Evolutionary conservation across 2,113 vertebrate species (phyloP).

Genomic region (Trematocara marginatum): DNA sequence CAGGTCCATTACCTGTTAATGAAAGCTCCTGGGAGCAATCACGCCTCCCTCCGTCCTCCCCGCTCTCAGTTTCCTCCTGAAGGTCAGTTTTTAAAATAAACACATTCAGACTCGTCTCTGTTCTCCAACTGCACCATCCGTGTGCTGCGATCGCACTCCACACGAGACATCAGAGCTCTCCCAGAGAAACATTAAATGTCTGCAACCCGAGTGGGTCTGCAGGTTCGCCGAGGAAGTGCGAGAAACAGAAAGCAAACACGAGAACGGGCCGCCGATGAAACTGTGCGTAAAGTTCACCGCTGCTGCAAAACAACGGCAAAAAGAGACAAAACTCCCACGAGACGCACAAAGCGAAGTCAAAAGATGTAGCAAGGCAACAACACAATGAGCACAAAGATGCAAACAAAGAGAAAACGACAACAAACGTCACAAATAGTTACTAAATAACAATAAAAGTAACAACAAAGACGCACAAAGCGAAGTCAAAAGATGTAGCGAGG

Average conservation of each 20-base stretch:
- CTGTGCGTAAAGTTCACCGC: background rate
- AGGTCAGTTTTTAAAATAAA: constrained; percentile 3
- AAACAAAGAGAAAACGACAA: background rate
- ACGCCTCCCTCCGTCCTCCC: background rate
- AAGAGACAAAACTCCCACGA: background rate
- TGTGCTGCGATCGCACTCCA: background rate
- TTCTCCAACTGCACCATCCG: background rate
- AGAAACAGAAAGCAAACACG: background rate
- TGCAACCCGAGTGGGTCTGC: background rate
- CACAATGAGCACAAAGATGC: background rate
- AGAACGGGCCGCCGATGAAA: background rate
- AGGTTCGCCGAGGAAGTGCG: background rate
- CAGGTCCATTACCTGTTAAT: constrained; percentile 30
- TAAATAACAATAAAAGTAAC: too few species aligned
- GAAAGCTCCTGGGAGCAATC: constrained; percentile 1
- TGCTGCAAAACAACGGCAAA: background rate
- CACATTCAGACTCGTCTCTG: background rate
- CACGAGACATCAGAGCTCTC: background rate
- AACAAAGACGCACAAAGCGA: fast-evolving
- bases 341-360: background rate
- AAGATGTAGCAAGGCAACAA: background rate
- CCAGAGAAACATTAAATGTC: background rate
- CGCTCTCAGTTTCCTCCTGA: background rate
- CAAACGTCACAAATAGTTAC: background rate
- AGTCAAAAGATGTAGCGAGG: too few species aligned